phyloP scores from a whole-genome alignment of 64 coral and sea anemone species.

The Trachythela sp. region DNA sequence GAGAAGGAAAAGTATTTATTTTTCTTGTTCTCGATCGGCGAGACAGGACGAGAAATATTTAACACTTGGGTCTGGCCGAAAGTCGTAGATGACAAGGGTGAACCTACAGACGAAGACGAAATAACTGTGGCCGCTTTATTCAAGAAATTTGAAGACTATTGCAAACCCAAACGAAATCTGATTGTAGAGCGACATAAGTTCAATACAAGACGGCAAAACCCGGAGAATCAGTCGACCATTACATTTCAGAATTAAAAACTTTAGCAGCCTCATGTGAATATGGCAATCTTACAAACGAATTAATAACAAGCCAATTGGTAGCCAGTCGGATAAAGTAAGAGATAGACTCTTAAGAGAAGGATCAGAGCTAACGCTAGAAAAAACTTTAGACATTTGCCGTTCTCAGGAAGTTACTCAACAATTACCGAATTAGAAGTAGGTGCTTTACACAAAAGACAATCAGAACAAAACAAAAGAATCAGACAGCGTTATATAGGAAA shows the following conservation, averaged over 20 bases:
- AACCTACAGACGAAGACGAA: neutral
- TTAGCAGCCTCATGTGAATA: neutral
- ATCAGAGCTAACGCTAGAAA: neutral
- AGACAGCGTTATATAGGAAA: too few species aligned
- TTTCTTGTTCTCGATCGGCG: slow-evolving; percentile 30
- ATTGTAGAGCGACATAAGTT: neutral
- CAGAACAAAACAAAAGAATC: neutral
- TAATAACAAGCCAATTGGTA: neutral
- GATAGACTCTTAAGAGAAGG: neutral
- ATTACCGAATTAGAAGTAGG: neutral
- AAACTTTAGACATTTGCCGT: neutral
- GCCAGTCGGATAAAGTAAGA: neutral
- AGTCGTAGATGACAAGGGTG: neutral
- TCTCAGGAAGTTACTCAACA: neutral
- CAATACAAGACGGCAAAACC: neutral
- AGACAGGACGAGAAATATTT: slow-evolving; percentile 42
- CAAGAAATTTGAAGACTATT: slow-evolving; percentile 1
- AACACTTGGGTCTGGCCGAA: neutral
- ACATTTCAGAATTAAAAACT: neutral
- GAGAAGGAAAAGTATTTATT: slow-evolving; percentile 1
- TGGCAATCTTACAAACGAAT: neutral
- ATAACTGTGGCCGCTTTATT: neutral
- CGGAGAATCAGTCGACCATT: neutral
- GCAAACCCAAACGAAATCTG: slow-evolving; percentile 1
- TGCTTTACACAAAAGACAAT: neutral